Conservation (phyloP, 2,797 vertebrate species). For the Petrocephalus sullivani region DNA sequence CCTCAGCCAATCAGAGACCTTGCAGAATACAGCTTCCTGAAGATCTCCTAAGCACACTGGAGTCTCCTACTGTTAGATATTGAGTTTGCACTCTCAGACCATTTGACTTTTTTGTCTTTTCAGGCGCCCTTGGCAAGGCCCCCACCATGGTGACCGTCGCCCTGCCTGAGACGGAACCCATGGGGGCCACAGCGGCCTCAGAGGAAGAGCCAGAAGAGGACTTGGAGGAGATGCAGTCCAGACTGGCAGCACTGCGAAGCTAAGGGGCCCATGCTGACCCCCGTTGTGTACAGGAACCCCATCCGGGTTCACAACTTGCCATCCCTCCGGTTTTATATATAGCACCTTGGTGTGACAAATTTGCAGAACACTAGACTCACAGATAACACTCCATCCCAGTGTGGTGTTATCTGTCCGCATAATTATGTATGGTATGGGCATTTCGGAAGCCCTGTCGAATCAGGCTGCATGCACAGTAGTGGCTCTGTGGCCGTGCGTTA, state of each 20-base stretch:
- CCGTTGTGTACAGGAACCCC: neutral
- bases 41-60: neutral
- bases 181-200: constrained; percentile 70
- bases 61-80: neutral
- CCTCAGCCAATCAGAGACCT: neutral
- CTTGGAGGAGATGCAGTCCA: constrained; percentile 92
- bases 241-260: constrained; percentile 86
- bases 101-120: constrained; percentile 30
- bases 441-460: neutral
- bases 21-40: neutral
- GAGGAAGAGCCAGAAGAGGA: constrained; percentile 83
- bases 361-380: constrained; percentile 4
- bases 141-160: constrained; percentile 90
- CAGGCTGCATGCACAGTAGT: neutral
- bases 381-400: neutral
- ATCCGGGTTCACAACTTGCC: neutral
- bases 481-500: neutral
- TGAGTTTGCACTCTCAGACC: neutral
- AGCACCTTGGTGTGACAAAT: neutral
- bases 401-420: neutral
- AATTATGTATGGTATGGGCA: neutral
- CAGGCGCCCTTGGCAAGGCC: constrained; percentile 94
- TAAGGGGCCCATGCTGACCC: constrained; percentile 51
- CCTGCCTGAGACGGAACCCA: constrained; percentile 73
- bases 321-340: neutral